Evolutionary conservation across 2,113 vertebrate genomes (phyloP), one percentile per base, ranked within the genome.

Genomic region (Regulus satrapa): DNA sequence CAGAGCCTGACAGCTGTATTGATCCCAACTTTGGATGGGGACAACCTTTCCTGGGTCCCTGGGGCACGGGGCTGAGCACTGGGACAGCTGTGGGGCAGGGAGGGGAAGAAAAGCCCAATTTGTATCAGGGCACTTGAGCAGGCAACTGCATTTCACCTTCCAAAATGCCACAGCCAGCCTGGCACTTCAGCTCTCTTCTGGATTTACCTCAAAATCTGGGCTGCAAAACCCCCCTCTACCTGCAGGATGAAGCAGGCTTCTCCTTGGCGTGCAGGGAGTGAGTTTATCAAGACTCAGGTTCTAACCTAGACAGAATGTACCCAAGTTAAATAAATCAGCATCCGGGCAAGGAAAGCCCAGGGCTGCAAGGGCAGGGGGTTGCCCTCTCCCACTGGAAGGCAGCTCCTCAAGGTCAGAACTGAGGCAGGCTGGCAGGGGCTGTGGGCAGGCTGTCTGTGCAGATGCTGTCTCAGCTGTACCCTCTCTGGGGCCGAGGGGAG

Each of bases 401-500:
- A 63, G 0, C 56, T 84, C n/a, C 73, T 91, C 80, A 97, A 95
- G 94, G 96, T 94, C 94, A 76, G 87, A 41, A 88, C 93, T 32
- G 89, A 88, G 89, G 84, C 77, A 15, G 4, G 34, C 89, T 95
- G 96, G 93, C 93, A 93, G 92, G 59, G 83, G 5, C 78, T 69
- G 52, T 77, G 91, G 94, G 91, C 91, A 95, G 89, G 89, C 88
- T 92, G 89, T 1, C 58, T 19, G 78, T 92, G 92, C 93, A 95
- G 96, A 94, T 93, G 96, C 96, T 96, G 92, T 29, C 95, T 97
- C 93, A 88, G 94, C 96, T 80, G 72, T 71, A 48, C 96, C 94
- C 85, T 83, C 62, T 51, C 79, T 14, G 68, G 29, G 90, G 79
- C 23, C 5, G 10, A 81, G 92, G 75, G 85, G 88, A 95, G 88